Conservation (phyloP, 2,797 vertebrate genomes). For the Octomys mimax region DNA sequence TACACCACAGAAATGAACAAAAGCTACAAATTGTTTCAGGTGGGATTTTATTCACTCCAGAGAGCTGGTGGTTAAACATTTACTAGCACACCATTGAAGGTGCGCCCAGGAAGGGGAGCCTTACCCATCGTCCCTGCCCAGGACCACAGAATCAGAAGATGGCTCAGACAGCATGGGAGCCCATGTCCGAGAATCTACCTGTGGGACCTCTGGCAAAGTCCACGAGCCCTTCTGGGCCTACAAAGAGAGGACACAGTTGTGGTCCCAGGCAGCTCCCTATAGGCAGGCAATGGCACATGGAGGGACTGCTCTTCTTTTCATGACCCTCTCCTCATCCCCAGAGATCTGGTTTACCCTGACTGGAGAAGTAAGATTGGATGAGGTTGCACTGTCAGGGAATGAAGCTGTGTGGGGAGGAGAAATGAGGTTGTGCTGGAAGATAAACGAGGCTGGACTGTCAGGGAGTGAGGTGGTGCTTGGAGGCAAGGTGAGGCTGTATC, state of each 20-base stretch:
- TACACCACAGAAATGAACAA: conserved; percentile 42
- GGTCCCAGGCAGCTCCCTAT: not conserved
- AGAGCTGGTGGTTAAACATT: conserved; percentile 48
- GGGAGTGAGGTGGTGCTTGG: conserved; percentile 80
- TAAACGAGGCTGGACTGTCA: conserved; percentile 76
- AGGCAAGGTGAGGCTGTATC: conserved; percentile 78
- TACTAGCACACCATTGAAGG: not conserved
- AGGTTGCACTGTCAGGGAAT: conserved; percentile 74
- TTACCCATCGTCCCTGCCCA: not conserved
- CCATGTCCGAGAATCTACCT: not conserved
- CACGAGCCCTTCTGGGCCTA: not conserved
- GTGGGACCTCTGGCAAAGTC: not conserved
- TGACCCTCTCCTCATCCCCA: too few species aligned
- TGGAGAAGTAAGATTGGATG: conserved; percentile 73
- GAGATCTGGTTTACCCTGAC: conserved; percentile 46
- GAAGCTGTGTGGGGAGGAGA: conserved; percentile 78
- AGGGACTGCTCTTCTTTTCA: not conserved
- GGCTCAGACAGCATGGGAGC: not conserved
- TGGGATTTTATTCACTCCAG: not conserved
- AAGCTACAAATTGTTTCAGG: not conserved
- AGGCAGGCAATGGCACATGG: not conserved
- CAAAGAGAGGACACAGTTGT: not conserved
- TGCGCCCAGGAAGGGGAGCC: not conserved
- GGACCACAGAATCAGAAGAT: not conserved
- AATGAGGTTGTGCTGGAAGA: conserved; percentile 79